These are phyloP conservation scores for Lutjanus erythropterus DNA, from an alignment of 2,113 vertebrate genomes.

Conservation along the genomic window DNA sequence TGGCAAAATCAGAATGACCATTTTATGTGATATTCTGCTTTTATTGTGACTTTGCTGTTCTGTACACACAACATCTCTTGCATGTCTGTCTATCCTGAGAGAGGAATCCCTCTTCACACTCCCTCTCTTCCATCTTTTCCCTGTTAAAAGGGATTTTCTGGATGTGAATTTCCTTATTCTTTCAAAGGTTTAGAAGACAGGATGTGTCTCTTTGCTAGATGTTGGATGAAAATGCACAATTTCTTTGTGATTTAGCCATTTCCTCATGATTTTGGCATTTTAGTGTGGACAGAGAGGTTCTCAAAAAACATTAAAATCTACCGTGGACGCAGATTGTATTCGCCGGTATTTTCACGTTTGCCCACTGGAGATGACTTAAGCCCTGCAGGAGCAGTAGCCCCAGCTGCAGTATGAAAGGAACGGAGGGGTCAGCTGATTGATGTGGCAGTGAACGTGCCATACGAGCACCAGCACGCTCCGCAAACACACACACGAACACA, in stretches of 20 bases:
- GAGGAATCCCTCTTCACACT: too few species aligned
- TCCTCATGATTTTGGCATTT: not conserved
- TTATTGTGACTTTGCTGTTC: too few species aligned
- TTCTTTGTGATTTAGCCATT: not conserved
- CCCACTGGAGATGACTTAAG: not conserved
- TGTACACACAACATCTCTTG: too few species aligned
- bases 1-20: not conserved
- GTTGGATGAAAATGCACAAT: not conserved
- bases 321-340: not conserved
- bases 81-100: too few species aligned
- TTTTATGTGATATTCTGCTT: too few species aligned
- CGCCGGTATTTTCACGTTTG: not conserved
- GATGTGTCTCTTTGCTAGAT: not conserved
- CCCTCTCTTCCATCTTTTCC: too few species aligned
- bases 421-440: slow-evolving; percentile 63
- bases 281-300: not conserved
- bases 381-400: slow-evolving; percentile 30
- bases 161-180: too few species aligned
- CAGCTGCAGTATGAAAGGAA: slow-evolving; percentile 34
- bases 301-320: not conserved
- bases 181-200: too few species aligned
- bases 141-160: too few species aligned
- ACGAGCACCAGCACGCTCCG: slow-evolving; percentile 46
- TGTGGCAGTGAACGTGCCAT: slow-evolving; percentile 50
- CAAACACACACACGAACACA: slow-evolving; percentile 33